Conservation (phyloP, 2,113 vertebrate species). For the Podilymbus podiceps region DNA sequence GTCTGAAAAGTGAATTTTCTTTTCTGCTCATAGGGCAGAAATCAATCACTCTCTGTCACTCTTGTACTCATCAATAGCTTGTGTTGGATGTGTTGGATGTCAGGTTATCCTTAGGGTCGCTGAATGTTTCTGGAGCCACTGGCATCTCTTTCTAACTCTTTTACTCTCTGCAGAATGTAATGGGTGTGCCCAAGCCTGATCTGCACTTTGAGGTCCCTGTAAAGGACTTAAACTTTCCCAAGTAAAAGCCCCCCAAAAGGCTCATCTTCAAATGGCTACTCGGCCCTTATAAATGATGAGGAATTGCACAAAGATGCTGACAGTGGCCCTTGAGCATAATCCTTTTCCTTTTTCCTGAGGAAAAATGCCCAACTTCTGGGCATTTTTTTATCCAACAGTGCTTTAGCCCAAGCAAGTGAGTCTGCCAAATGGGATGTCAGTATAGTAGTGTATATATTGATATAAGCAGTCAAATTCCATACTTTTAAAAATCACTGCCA, state of each 20-base stretch:
- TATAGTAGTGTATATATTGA: not conserved
- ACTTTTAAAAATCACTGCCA: not conserved
- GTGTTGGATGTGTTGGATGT: not conserved
- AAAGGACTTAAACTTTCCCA: not conserved
- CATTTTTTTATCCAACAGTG: not conserved
- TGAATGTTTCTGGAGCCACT: not conserved
- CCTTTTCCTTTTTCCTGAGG: not conserved
- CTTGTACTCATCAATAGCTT: not conserved
- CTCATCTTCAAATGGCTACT: not conserved
- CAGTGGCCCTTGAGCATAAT: not conserved
- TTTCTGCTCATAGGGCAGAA: not conserved
- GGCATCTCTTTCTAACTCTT: not conserved
- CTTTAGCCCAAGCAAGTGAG: rapidly evolving
- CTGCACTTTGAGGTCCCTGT: not conserved
- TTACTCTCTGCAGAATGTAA: not conserved
- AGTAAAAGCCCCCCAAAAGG: not conserved
- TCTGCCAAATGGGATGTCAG: not conserved
- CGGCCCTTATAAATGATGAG: not conserved
- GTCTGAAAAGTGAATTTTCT: not conserved
- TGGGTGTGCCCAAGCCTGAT: rapidly evolving
- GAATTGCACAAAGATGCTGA: not conserved
- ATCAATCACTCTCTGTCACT: not conserved
- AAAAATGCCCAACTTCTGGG: not conserved
- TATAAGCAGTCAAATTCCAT: not conserved
- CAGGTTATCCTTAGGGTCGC: not conserved